Base-by-base conservation (phyloP, 1,140 invertebrate species). In the Orchesella cincta region DNA sequence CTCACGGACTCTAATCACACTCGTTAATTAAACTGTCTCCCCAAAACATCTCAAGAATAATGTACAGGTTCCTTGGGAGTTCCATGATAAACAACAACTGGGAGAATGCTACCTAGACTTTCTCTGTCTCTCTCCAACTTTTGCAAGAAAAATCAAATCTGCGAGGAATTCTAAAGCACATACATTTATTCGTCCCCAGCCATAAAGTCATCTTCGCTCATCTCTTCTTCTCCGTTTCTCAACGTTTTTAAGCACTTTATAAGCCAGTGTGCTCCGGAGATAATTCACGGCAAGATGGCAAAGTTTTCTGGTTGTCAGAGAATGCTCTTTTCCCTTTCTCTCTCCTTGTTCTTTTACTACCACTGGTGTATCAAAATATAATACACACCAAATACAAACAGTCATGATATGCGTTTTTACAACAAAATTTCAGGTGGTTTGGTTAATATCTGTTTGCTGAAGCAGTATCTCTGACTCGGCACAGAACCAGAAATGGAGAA, bases 1-100 rank as follows among this genome's bases (percentile, higher is more conserved):
- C 67, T 76, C 79, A 76, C 74, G 74, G 52, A 36, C 78, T 80
- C 79, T 81, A 81, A 81, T 81, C 80, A 81, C 80, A 78, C 79
- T 78, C 80, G 80, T 81, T 81, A 81, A 81, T 81, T 81, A 81
- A 81, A 81, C 77, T 81, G 80, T 81, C 80, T 81, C 77, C 76
- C 62, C 67, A 76, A 78, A 78, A 81, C 77, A 79, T 81, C 80
- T 78, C 75, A 79, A 80, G 77, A 79, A 79, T 81, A 81, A 81
- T 81, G 80, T 81, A 81, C 75, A 78, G 77, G 80, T 79, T 81
- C 72, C 80, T 79, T 75, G 80, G 80, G 80, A 81, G 33, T 79
- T 78, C 72, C 72, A 79, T 81, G 80, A 81, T 81, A 81, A 81
- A 81, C 79, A 80, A 80, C 79, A 75, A 74, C 73, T 75, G 79